These are phyloP conservation scores for Pinctada fucata DNA, from an alignment of 2,888 invertebrate species.

Conservation along the genomic window DNA sequence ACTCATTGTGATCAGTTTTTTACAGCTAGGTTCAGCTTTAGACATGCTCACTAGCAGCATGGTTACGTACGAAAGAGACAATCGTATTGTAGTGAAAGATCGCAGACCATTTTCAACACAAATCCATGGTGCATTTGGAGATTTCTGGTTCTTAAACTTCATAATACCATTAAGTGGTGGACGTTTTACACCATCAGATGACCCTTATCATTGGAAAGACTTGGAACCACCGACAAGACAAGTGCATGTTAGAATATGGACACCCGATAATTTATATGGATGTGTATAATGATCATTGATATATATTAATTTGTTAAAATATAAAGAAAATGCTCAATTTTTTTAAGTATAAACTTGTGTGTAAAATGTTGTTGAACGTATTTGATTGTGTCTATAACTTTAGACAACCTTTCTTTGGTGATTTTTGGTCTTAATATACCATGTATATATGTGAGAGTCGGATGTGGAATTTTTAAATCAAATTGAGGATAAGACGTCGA, in stretches of 20 bases:
- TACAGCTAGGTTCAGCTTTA: slow-evolving; percentile 57
- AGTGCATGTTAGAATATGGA: background rate
- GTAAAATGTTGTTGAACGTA: too few species aligned
- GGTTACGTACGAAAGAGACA: slow-evolving; percentile 68
- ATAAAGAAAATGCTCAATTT: too few species aligned
- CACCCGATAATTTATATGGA: background rate
- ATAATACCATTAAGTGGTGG: slow-evolving; percentile 58
- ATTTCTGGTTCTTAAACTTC: slow-evolving; percentile 64
- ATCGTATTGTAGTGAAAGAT: slow-evolving; percentile 60
- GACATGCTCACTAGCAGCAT: slow-evolving; percentile 54
- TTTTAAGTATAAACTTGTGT: too few species aligned
- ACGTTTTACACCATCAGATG: slow-evolving; percentile 8
- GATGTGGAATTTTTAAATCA: too few species aligned
- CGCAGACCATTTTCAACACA: slow-evolving; percentile 49
- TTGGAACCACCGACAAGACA: slow-evolving; percentile 10
- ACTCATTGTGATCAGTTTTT: slow-evolving; percentile 55
- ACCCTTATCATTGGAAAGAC: slow-evolving; percentile 18
- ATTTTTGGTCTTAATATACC: too few species aligned
- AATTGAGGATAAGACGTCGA: too few species aligned
- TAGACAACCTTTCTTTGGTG: too few species aligned
- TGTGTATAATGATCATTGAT: background rate
- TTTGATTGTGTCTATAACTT: too few species aligned
- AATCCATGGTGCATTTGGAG: slow-evolving; percentile 64
- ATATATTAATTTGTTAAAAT: background rate
- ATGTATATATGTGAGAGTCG: too few species aligned